phyloP scores from a whole-genome alignment of 1,140 invertebrate species.

The Drosophila oshimai region DNA sequence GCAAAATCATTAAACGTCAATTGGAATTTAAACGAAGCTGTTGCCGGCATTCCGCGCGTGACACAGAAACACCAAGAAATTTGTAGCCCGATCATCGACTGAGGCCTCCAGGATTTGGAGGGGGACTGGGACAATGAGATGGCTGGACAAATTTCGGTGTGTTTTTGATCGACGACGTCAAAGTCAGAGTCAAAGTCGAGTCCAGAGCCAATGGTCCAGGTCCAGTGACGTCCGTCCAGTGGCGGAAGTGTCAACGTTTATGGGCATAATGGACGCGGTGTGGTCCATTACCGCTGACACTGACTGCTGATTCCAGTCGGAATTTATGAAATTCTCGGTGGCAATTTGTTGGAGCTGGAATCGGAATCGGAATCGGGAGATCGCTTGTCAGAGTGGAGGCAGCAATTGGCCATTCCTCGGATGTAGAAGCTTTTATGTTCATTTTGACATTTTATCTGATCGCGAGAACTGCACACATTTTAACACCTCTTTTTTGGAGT shows the following conservation, averaged over 20 bases:
- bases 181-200: conserved; percentile 14
- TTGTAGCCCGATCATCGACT: conserved; percentile 44
- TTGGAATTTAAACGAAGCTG: conserved; percentile 81
- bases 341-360: conserved; percentile 60
- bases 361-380: background rate
- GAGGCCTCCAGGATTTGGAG: background rate
- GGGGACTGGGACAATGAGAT: conserved; percentile 9
- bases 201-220: background rate
- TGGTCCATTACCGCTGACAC: conserved; percentile 65
- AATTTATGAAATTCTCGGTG: conserved; percentile 71
- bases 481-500: conserved; percentile 62
- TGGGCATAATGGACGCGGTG: conserved; percentile 79
- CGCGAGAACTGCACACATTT: conserved; percentile 82
- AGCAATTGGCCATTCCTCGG: conserved; percentile 81
- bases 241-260: conserved; percentile 80
- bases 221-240: conserved; percentile 19
- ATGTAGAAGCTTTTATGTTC: conserved; percentile 83
- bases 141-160: conserved; percentile 73
- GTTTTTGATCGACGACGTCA: conserved; percentile 71
- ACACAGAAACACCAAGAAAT: conserved; percentile 80
- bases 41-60: conserved; percentile 76
- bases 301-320: conserved; percentile 66
- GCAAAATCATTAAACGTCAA: conserved; percentile 72
- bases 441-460: conserved; percentile 83
- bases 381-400: conserved; percentile 35